Evolutionary conservation across 2,113 vertebrate species (phyloP), one percentile per base, ranked within the genome.

Genomic region (Otis tarda): DNA sequence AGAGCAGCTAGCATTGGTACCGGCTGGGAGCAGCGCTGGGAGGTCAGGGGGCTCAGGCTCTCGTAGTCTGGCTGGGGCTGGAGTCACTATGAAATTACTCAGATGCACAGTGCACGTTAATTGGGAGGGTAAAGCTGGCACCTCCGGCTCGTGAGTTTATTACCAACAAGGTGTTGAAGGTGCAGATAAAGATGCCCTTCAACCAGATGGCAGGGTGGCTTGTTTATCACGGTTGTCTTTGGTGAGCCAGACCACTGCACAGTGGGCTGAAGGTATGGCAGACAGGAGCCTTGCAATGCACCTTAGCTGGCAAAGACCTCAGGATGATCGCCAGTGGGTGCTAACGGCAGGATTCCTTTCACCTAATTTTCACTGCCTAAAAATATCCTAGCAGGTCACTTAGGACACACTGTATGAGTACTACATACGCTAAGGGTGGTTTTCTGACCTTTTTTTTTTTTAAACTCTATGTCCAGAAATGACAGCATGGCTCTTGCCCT

Each of bases 91-190:
- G 23, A 80, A 69, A 75, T 63, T 18, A 9, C 41, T 59, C 50
- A 12, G 33, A 28, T 30, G 35, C 49, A 33, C 0, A 0, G 4
- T 0, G 1, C 49, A 21, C 25, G 15, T 50, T 88, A 39, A 33
- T 43, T 18, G 20, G 28, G 45, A 80, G 31, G 45, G 37, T 37
- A 80, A 69, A 83, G 4, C 13, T 69, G 59, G 25, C 53, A 45
- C 33, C 22, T 76, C 67, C 52, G 45, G 14, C 30, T 61, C 61
- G 55, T 57, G 53, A 85, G 20, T 81, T 91, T 49, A 28, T 70
- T 75, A 4, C 25, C 71, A 43, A 27, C 2, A n/a, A 5, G 2
- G 52, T 12, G 14, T 8, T 90, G 82, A 50, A 71, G 17, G 52
- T 74, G 69, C 19, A 49, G 53, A 50, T 5, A 18, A 59, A 85